Base-by-base conservation (phyloP, 2,888 invertebrate species). In the Acronicta leporina region DNA sequence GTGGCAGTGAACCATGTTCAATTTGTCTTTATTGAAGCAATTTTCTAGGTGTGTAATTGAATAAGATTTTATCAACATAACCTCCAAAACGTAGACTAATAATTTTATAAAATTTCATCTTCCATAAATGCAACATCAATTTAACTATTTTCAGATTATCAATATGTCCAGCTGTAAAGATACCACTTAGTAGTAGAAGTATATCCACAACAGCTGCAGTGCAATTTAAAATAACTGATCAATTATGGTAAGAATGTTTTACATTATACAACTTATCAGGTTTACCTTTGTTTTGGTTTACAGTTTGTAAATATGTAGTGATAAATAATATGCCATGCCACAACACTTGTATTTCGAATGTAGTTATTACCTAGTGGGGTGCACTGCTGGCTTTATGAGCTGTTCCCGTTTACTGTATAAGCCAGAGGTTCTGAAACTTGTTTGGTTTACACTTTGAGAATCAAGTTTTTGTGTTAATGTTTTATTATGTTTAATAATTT, bases 181-280 rank as follows among this genome's bases (percentile, higher is more conserved):
- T 82, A 68, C 79, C 79, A 63, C 64, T 84, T 13, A 86, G 76
- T 51, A 64, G 79, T 59, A 85, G 91, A 66, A 86, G 76, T 77
- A 85, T 94, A 66, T 76, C 77, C 41, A 87, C 89, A 35, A 81
- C 87, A 54, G 68, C 82, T 47, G 77, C 83, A 11, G 62, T 92
- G n/a, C 92, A 91, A 66, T 90, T 94, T 43, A 92, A 85, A 80
- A 81, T 89, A 51, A 90, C 93, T n/a, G 87, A 92, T 62, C 89
- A 87, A 48, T 79, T 94, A 80, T 92, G 94, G 94, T 94, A 83
- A 84, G 87, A 38, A 38, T 38, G 13, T 0, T 35, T 11, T 35
- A 35, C 35, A 35, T 33, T 33, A 33, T 13, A 35, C 35, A 35
- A 35, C 35, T n/a, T 6, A 38, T n/a, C 38, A 38, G 11, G 38